Base-by-base conservation (phyloP, 2,113 vertebrate species). In the Meleagris gallopavo region DNA sequence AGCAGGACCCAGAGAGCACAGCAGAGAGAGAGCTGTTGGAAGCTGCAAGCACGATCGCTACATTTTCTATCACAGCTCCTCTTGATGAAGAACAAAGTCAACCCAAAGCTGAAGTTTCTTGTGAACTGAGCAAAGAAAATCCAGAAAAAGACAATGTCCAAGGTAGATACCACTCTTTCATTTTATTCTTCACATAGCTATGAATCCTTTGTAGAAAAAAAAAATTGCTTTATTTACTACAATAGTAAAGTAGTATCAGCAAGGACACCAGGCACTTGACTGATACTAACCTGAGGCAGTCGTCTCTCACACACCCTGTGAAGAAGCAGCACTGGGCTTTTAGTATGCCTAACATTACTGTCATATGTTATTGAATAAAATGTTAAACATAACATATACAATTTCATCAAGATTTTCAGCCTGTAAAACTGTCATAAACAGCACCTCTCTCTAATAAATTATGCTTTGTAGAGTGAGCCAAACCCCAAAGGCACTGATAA, bases 351-450 rank as follows among this genome's bases (percentile, higher is more conserved):
- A 52, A 83, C 15, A 86, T 18, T 83, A 32, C 38, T 72, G 55
- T 86, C 60, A 67, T 83, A 58, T 91, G 55, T 86, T 91, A 74
- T 78, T 90, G 74, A 93, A 80, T 32, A 54, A 85, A 86, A 77
- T 50, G 11, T 62, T 71, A 71, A 94, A 46, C 25, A 67, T 94
- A 79, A 94, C 52, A 50, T 34, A 73, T 58, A 38, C 83, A 80
- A 88, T 83, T 48, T 88, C 65, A 83, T 88, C 86, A 92, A 88
- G 79, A 74, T 90, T 81, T 85, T 92, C 74, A 85, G 50, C 48
- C 46, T 86, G 69, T 43, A 90, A 78, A 71, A 65, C 87, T 91
- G 46, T 71, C 69, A 58, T 86, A 78, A 93, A 86, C 72, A 57
- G 60, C 34, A 80, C 55, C 60, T 48, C 43, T 82, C 34, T 61